Percentiles rank a stretch among this genome's conserved stretches.
phyloP scores from a whole-genome alignment of 2,797 vertebrate species.

The Phalanger gymnotis region DNA sequence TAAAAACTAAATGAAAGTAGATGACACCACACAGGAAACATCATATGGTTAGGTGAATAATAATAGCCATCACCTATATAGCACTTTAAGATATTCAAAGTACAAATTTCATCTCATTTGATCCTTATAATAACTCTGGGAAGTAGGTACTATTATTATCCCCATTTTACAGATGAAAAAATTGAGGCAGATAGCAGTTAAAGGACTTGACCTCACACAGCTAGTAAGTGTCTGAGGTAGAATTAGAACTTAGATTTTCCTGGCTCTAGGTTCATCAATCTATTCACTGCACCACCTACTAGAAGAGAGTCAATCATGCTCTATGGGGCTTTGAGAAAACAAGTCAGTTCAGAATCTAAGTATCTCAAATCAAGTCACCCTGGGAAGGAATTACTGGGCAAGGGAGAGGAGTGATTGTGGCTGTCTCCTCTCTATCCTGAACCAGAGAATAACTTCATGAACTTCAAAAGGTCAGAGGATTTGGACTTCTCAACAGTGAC shows the following conservation, averaged over 20 bases:
- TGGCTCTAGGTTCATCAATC: background rate
- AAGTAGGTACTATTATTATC: background rate
- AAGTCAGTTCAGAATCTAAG: background rate
- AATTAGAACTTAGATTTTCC: background rate
- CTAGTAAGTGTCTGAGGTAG: background rate
- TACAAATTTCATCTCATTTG: background rate
- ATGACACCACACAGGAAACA: background rate
- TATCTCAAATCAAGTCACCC: background rate
- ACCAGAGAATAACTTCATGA: no score
- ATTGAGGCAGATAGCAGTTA: background rate
- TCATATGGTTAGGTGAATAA: background rate
- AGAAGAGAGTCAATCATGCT: background rate
- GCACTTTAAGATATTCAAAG: constrained; percentile 5
- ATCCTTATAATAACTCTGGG: background rate
- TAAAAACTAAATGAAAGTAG: background rate
- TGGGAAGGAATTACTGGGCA: background rate
- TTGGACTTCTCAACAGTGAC: background rate
- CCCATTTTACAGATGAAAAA: background rate
- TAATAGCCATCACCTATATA: background rate
- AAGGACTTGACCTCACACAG: background rate
- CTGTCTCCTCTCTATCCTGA: background rate
- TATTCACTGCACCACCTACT: background rate
- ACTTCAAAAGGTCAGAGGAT: background rate
- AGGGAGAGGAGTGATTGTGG: background rate
- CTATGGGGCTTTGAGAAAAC: background rate